Conservation (phyloP, 2,797 vertebrate species). For the Scarus forsteni region DNA sequence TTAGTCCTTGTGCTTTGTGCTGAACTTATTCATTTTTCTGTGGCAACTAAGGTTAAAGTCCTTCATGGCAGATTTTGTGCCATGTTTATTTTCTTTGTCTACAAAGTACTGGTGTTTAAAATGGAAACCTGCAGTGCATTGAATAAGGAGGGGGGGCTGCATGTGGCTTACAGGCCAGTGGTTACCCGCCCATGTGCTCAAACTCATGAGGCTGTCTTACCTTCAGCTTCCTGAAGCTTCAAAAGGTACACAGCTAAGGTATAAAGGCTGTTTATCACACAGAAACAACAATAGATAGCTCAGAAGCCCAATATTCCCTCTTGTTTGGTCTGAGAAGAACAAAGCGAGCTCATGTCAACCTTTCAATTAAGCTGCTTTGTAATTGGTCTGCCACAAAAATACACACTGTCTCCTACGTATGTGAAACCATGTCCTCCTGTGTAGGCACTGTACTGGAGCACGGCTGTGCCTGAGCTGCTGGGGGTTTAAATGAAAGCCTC, state of each 20-base stretch:
- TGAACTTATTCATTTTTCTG: no score
- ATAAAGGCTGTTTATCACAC: slow-evolving; percentile 26
- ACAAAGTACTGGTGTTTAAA: no score
- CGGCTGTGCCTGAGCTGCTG: slow-evolving; percentile 53
- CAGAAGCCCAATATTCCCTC: slow-evolving; percentile 27
- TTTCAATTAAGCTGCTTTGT: slow-evolving; percentile 58
- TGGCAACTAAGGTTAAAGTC: no score
- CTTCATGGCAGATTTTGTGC: no score
- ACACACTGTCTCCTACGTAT: slow-evolving; percentile 47
- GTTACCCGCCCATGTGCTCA: neutral
- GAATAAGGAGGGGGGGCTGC: no score
- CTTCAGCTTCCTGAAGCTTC: slow-evolving; percentile 11
- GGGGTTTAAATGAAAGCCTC: slow-evolving; percentile 64
- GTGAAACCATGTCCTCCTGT: slow-evolving; percentile 51
- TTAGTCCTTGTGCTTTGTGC: no score
- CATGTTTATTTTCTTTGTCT: no score
- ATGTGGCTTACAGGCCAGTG: no score
- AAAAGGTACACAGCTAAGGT: slow-evolving; percentile 6
- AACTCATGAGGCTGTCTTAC: slow-evolving; percentile 12
- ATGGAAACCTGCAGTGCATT: neutral
- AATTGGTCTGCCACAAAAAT: slow-evolving; percentile 55
- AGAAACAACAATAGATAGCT: slow-evolving; percentile 7
- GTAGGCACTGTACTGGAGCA: slow-evolving; percentile 49
- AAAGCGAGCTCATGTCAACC: slow-evolving; percentile 39
- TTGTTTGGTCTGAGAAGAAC: slow-evolving; percentile 32